A percentile compares a stretch with the other conserved stretches of the same genome.
phyloP scores from a whole-genome alignment of 2,113 vertebrate genomes.

The Haplochromis vanheusdeni region DNA sequence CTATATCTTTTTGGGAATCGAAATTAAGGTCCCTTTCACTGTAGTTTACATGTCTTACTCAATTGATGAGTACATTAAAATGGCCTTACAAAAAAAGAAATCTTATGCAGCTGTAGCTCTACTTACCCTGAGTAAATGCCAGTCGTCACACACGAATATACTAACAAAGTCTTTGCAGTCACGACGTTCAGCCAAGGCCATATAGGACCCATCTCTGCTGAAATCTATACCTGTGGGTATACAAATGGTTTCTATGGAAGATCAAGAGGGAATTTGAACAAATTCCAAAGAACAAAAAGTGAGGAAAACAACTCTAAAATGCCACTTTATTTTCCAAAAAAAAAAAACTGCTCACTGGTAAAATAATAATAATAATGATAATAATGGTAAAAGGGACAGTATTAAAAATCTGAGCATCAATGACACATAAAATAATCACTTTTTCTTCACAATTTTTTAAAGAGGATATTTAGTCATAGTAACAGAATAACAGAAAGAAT shows the following conservation, averaged over 20 bases:
- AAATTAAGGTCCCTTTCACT: neutral
- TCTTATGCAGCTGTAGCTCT: neutral
- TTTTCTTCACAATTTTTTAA: neutral
- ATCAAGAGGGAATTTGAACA: neutral
- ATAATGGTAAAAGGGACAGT: neutral
- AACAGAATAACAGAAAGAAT: neutral
- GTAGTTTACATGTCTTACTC: neutral
- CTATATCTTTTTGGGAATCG: neutral
- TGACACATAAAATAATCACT: neutral
- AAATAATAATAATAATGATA: neutral
- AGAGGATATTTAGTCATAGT: neutral
- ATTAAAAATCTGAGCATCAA: neutral
- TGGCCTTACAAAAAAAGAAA: neutral
- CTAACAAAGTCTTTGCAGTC: slow-evolving; percentile 95
- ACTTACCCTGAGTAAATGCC: slow-evolving; percentile 93
- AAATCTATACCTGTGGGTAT: slow-evolving; percentile 80
- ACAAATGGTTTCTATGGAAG: neutral
- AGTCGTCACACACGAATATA: slow-evolving; percentile 91
- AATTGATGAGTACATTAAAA: neutral
- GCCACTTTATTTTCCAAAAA: neutral
- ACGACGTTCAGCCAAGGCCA: slow-evolving; percentile 89
- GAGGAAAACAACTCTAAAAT: neutral
- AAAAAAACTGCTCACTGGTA: neutral
- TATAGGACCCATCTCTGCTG: slow-evolving; percentile 84
- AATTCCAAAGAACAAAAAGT: neutral